Evolutionary conservation across 2,888 invertebrate genomes (phyloP), one percentile per base, ranked within the genome.

Genomic region (Eupithecia centaureata): DNA sequence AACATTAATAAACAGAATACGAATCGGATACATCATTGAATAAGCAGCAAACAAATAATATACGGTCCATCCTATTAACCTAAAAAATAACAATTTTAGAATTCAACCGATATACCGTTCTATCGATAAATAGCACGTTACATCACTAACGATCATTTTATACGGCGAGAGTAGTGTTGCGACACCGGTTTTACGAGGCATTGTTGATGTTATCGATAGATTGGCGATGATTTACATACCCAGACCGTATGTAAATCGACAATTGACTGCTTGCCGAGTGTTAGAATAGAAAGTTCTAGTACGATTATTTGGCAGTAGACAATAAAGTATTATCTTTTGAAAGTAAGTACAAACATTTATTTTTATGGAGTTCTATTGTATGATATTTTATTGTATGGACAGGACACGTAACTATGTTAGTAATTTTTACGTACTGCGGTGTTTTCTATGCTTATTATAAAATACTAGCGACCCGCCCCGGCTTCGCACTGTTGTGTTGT

Each of bases 101-200:
- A 47, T 47, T 47, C 18, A 64, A 58, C 25, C 54, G 52, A 52
- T 32, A 61, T 30, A 61, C 47, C 61, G 27, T 51, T 61, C 57
- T 66, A 63, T 61, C 61, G 42, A 63, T 52, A 61, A 47, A 66
- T 69, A 15, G 27, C 60, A 61, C 28, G 70, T 70, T 70, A 70
- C 67, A 67, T 70, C 67, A 70, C 67, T 67, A 67, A 35, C 54
- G 62, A 30, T 63, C 61, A n/a, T 25, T 22, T 35, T 32, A 30
- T 33, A 28, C 28, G 33, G 61, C 51, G 68, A 71, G 70, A 74
- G 71, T 66, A 74, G 73, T 63, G 73, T 71, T 72, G 71, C 73
- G 67, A 70, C 71, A 72, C 62, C 57, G 67, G 61, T 70, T 70
- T 74, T 59, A 71, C 63, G 68, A 68, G 54, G 47, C 63, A 72